These are phyloP conservation scores for Gortyna flavago DNA, from an alignment of 2,888 invertebrate genomes.

Conservation along the genomic window DNA sequence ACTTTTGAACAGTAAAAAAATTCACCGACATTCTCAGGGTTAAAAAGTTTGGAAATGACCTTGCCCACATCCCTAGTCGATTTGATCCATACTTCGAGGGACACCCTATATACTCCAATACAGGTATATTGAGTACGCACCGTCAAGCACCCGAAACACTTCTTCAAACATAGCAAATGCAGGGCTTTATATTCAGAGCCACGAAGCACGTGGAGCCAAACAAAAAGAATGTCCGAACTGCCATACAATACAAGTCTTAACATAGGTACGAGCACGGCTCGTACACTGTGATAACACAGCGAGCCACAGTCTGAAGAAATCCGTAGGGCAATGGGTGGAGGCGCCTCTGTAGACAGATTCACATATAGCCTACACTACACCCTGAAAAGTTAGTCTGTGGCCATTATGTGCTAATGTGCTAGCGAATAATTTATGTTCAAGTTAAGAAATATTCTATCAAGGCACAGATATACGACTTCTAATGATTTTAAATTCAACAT, in stretches of 20 bases:
- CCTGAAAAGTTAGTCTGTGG: constrained; percentile 2
- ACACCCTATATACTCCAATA: constrained; percentile 1
- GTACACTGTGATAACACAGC: constrained; percentile 67
- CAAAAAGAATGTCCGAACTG: constrained; percentile 62
- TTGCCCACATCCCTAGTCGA: too few species aligned
- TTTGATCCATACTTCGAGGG: too few species aligned
- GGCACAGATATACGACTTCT: too few species aligned
- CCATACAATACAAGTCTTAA: constrained; percentile 23
- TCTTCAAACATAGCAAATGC: constrained; percentile 72
- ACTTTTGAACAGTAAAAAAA: too few species aligned
- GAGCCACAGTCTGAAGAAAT: constrained; percentile 68
- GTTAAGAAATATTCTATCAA: neutral
- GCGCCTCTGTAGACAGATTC: constrained; percentile 43
- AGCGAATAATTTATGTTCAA: neutral
- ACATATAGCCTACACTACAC: constrained; percentile 26
- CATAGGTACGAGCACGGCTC: too few species aligned
- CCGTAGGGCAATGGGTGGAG: constrained; percentile 67
- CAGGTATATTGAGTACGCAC: constrained; percentile 13
- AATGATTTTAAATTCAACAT: too few species aligned
- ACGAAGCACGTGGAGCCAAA: constrained; percentile 72
- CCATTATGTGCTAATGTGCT: neutral
- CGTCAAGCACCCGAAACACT: constrained; percentile 53
- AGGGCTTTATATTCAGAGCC: constrained; percentile 72
- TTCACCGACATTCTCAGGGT: too few species aligned
- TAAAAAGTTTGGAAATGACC: too few species aligned